Conservation (phyloP, 2,113 vertebrate genomes). For the Tetraodon nigroviridis region DNA sequence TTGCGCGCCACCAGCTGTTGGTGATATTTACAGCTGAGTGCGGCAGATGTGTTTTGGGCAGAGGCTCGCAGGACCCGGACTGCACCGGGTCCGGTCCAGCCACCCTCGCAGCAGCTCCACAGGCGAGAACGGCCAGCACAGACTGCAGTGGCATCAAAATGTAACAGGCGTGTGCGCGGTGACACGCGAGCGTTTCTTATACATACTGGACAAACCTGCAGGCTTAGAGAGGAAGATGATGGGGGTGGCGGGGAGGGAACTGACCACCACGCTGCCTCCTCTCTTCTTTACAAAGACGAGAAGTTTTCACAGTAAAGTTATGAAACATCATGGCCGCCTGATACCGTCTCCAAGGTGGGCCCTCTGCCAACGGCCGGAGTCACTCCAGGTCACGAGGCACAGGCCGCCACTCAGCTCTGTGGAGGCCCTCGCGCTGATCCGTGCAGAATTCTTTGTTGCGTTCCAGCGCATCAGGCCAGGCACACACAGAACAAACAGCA, state of each 20-base stretch:
- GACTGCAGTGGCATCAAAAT: no score
- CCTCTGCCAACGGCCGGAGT: slow-evolving; percentile 50
- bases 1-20: slow-evolving; percentile 75
- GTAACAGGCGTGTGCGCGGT: neutral
- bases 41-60: slow-evolving; percentile 60
- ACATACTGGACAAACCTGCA: slow-evolving; percentile 31
- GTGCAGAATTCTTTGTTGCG: slow-evolving; percentile 60
- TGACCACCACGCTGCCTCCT: neutral
- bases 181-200: slow-evolving; percentile 30
- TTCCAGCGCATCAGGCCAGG: slow-evolving; percentile 53
- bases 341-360: slow-evolving; percentile 55
- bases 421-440: slow-evolving; percentile 62
- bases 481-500: slow-evolving; percentile 65
- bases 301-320: slow-evolving; percentile 26
- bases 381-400: slow-evolving; percentile 55
- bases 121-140: slow-evolving; percentile 16
- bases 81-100: slow-evolving; percentile 42
- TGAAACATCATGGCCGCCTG: slow-evolving; percentile 36
- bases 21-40: slow-evolving; percentile 78
- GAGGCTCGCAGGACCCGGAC: slow-evolving; percentile 38
- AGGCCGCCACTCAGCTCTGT: slow-evolving; percentile 50
- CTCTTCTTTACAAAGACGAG: slow-evolving; percentile 11
- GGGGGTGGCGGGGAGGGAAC: neutral
- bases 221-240: slow-evolving; percentile 34
- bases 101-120: slow-evolving; percentile 53